phyloP scores from a whole-genome alignment of 2,113 vertebrate species.

The Hystrix brachyura region DNA sequence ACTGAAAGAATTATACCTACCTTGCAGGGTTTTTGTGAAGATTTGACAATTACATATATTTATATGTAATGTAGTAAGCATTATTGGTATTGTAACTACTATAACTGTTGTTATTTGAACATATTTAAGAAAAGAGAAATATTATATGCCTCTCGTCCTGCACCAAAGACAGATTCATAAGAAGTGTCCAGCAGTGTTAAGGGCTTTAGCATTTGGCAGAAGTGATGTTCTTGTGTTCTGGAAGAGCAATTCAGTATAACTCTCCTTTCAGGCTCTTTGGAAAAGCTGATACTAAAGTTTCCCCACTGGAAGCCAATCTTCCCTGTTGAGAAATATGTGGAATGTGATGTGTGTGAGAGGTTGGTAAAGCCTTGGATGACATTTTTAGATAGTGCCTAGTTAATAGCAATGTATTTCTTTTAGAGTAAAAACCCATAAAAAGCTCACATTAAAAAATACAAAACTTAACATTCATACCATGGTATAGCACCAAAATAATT shows the following conservation, averaged over 20 bases:
- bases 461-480: conserved; percentile 26
- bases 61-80: background rate
- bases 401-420: conserved; percentile 53
- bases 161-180: conserved; percentile 30
- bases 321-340: conserved; percentile 69
- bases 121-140: conserved; percentile 42
- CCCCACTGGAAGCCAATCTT: conserved; percentile 73
- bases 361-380: conserved; percentile 37
- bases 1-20: background rate
- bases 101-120: conserved; percentile 55
- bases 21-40: background rate
- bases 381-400: conserved; percentile 60
- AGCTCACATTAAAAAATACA: background rate
- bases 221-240: conserved; percentile 71
- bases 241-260: conserved; percentile 77
- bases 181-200: conserved; percentile 62
- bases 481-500: conserved; percentile 33
- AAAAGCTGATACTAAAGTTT: conserved; percentile 76
- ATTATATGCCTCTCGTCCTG: conserved; percentile 39
- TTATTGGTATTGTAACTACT: conserved; percentile 2
- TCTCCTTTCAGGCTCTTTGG: conserved; percentile 69
- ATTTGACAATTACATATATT: conserved; percentile 5
- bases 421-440: conserved; percentile 55
- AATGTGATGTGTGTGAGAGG: conserved; percentile 65
- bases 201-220: conserved; percentile 69